phyloP scores from a whole-genome alignment of 2,888 invertebrate species.

The Gandaritis pyraliata region DNA sequence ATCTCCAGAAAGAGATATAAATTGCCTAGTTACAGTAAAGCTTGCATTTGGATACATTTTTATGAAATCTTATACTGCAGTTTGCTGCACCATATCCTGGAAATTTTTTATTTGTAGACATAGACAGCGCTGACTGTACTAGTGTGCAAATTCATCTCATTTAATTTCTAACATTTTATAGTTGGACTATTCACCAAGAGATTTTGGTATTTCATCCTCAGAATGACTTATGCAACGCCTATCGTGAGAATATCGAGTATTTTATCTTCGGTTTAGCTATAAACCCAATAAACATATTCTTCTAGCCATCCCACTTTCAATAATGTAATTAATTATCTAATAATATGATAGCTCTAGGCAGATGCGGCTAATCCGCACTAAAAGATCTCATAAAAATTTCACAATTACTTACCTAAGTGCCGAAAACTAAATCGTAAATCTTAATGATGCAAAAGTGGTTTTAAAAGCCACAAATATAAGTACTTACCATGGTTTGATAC shows the following conservation, averaged over 20 bases:
- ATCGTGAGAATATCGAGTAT: conserved; percentile 15
- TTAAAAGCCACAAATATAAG: conserved; percentile 5
- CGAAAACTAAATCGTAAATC: conserved; percentile 20
- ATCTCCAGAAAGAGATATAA: too few species aligned
- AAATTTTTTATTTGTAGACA: too few species aligned
- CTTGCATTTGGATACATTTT: too few species aligned
- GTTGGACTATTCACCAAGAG: too few species aligned
- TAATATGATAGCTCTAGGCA: conserved; percentile 16
- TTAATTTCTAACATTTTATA: too few species aligned
- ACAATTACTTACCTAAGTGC: conserved; percentile 13
- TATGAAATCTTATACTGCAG: too few species aligned
- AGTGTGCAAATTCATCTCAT: too few species aligned
- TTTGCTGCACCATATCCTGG: too few species aligned
- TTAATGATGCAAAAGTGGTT: conserved; percentile 23
- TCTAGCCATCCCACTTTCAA: conserved; percentile 15
- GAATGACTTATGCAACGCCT: background rate
- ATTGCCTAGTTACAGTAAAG: too few species aligned
- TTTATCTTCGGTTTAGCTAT: background rate
- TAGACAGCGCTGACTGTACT: too few species aligned
- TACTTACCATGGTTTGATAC: conserved; percentile 1
- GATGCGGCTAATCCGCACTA: conserved; percentile 14
- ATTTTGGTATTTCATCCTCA: background rate
- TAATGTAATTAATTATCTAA: conserved; percentile 12
- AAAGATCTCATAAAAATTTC: conserved; percentile 19
- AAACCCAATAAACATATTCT: conserved; percentile 2